Evolutionary conservation across 2,888 invertebrate species (phyloP), one percentile per base, ranked within the genome.

Genomic region (Stenurella melanura): DNA sequence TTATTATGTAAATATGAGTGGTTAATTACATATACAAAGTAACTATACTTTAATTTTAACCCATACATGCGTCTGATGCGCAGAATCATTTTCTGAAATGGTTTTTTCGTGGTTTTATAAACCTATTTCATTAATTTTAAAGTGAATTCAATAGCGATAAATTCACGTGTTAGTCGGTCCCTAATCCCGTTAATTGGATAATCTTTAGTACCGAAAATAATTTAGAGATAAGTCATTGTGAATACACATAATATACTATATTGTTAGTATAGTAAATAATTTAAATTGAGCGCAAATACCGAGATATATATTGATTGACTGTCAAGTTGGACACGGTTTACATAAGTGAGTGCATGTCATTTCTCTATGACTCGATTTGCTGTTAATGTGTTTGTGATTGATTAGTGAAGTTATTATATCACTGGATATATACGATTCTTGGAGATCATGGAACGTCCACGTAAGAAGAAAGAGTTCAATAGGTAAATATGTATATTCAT

Each of bases 281-380:
- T 69, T 69, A 34, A 18, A 19, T 17, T 34, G 12, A 19, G 19
- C 11, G 34, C 58, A 30, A 26, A 17, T 54, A 34, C 18, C 12
- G 17, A 18, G 26, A 69, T 57, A 56, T 69, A 4, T 58, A 69
- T 57, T 38, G 57, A 69, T 69, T 18, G 10, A 38, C 34, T 69
- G 38, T 58, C 19, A 10, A 26, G 67, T 11, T 9, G 64, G 15
- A 15, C 54, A n/a, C 0, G n/a, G 26, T 50, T n/a, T 18, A 18
- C 18, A 19, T 54, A 56, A 64, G 64, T 64, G 38, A 30, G 61
- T 38, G 18, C 19, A 7, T 50, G 5, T 50, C n/a, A 42, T 38
- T 63, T 63, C 10, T 30, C 11, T 38, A n/a, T 63, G 17, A 63
- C 18, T 11, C n/a, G 63, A 38, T 34, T 63, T 18, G n/a, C 38